Conservation (phyloP, 2,113 vertebrate genomes). For the Macquaria ambigua region DNA sequence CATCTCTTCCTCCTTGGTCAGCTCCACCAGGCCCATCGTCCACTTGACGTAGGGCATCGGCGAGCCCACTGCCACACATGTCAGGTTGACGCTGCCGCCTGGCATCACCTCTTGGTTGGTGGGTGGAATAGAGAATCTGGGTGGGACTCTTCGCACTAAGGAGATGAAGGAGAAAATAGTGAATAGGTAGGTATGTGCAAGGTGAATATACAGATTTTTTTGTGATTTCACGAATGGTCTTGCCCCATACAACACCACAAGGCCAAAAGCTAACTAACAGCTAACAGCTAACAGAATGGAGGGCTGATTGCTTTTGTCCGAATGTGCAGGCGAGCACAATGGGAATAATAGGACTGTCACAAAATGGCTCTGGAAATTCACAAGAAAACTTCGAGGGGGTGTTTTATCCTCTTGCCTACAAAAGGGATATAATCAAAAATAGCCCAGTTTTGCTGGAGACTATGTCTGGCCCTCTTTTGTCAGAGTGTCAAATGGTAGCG, state of each 20-base stretch:
- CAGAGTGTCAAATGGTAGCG: slow-evolving; percentile 76
- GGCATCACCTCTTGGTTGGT: slow-evolving; percentile 98
- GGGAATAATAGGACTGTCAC: slow-evolving; percentile 69
- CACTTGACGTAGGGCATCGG: slow-evolving; percentile 98
- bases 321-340: slow-evolving; percentile 66
- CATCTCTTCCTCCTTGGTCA: slow-evolving; percentile 97
- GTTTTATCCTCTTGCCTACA: slow-evolving; percentile 65
- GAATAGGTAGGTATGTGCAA: slow-evolving; percentile 2
- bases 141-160: slow-evolving; percentile 93
- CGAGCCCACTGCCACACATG: slow-evolving; percentile 94
- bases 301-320: slow-evolving; percentile 65
- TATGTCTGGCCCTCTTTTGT: slow-evolving; percentile 79
- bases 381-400: slow-evolving; percentile 68
- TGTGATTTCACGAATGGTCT: slow-evolving; percentile 25
- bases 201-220: not conserved
- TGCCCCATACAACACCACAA: not conserved
- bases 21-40: slow-evolving; percentile 89
- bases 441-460: slow-evolving; percentile 69
- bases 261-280: slow-evolving; percentile 43
- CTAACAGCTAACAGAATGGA: slow-evolving; percentile 30
- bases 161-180: not conserved
- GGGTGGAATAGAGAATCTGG: slow-evolving; percentile 96
- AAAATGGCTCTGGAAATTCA: slow-evolving; percentile 69
- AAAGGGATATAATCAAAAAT: slow-evolving; percentile 71
- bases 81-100: slow-evolving; percentile 95